These are phyloP conservation scores for Phalanger gymnotis DNA, from an alignment of 2,797 vertebrate genomes.

Conservation along the genomic window DNA sequence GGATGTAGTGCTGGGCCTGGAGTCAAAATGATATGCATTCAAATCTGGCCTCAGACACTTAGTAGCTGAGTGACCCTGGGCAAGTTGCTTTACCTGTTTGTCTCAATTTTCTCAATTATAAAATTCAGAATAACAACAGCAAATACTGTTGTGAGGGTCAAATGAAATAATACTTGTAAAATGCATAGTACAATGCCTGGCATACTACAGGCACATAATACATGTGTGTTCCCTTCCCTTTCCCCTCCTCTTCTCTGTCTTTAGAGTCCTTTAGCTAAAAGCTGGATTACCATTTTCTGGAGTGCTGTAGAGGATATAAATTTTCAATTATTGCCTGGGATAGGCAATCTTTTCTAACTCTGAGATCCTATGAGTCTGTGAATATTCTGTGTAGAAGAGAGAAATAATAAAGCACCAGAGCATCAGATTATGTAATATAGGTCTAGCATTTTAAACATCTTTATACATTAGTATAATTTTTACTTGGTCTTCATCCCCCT, in stretches of 20 bases:
- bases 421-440: not conserved
- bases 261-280: not conserved
- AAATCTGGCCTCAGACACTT: not conserved
- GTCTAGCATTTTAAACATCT: not conserved
- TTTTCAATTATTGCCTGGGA: not conserved
- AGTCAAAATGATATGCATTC: not conserved
- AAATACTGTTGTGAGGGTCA: not conserved
- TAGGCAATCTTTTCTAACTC: not conserved
- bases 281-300: not conserved
- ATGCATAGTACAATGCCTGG: not conserved
- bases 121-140: not conserved
- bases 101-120: not conserved
- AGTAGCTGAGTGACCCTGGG: not conserved
- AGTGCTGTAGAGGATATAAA: not conserved
- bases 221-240: not conserved
- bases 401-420: not conserved
- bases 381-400: not conserved
- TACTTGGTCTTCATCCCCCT: slow-evolving; percentile 12
- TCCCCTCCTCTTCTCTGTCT: not conserved
- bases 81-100: not conserved
- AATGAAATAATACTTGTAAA: not conserved
- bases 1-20: no score
- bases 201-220: not conserved
- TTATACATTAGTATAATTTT: not conserved
- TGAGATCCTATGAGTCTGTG: not conserved